Conservation (phyloP, 2,888 invertebrate genomes). For the Hypselothyrea guttata region DNA sequence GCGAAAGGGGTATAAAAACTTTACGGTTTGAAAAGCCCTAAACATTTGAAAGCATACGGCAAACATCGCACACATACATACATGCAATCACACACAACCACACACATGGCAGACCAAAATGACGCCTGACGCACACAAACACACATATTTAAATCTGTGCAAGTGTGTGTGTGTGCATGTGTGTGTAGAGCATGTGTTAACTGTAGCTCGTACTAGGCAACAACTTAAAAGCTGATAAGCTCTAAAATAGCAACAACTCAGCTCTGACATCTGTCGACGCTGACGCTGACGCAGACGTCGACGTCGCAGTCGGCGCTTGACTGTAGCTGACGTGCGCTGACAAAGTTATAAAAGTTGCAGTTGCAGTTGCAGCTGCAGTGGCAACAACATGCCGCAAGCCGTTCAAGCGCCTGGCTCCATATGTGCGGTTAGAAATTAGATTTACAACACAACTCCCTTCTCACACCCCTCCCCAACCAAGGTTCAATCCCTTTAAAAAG, state of each 20-base stretch:
- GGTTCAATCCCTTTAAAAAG: slow-evolving; percentile 43
- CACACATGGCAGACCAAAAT: background rate
- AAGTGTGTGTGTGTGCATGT: slow-evolving; percentile 2
- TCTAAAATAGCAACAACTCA: slow-evolving; percentile 62
- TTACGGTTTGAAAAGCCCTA: slow-evolving; percentile 12
- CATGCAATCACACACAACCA: background rate
- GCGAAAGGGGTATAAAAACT: slow-evolving; percentile 1
- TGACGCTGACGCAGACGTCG: slow-evolving; percentile 1
- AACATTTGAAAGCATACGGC: slow-evolving; percentile 30
- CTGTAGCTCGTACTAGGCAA: slow-evolving; percentile 40
- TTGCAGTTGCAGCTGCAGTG: slow-evolving; percentile 53
- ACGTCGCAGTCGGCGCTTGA: slow-evolving; percentile 30
- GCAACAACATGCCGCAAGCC: slow-evolving; percentile 30
- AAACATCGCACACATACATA: slow-evolving; percentile 5
- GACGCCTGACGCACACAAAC: background rate
- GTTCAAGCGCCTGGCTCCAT: slow-evolving; percentile 7
- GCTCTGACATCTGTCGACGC: slow-evolving; percentile 17
- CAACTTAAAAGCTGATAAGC: slow-evolving; percentile 70
- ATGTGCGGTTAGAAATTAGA: slow-evolving; percentile 71
- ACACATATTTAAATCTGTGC: background rate
- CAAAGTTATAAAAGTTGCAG: slow-evolving; percentile 59
- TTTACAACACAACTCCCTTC: slow-evolving; percentile 68
- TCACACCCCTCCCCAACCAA: slow-evolving; percentile 32
- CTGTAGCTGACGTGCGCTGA: slow-evolving; percentile 61
- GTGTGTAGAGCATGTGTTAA: slow-evolving; percentile 27